Base-by-base conservation (phyloP, 2,888 invertebrate species). In the Agrenia bidenticulata region DNA sequence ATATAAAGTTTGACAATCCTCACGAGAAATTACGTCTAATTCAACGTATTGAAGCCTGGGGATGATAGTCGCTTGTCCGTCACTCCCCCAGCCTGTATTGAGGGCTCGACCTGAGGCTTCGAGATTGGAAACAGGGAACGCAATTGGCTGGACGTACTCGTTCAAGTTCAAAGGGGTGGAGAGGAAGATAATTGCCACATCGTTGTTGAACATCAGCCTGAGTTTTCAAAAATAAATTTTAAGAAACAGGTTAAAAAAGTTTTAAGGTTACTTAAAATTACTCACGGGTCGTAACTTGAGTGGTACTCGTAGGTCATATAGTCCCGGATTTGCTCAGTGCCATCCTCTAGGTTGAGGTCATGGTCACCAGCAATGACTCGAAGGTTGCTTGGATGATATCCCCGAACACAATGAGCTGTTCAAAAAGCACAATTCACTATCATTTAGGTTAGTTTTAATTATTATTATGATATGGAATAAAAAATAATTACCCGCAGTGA, bases 321-420 rank as follows among this genome's bases (percentile, higher is more conserved):
- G 26, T 56, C 45, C 1, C 67, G 37, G n/a, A 53, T 24, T 50
- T 69, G 72, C 49, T 74, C 73, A 4, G 67, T 51, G 76, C 79
- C 78, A 67, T 78, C 78, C 7, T 71, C 66, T 17, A 59, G 63
- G 63, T 75, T 77, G 13, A 79, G 71, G 56, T 78, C 73, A 63
- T 77, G 76, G 49, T 78, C 79, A 2, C 79, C 79, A 54, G 78
- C 79, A 2, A 79, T 77, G 11, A 79, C 71, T 26, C 73, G 73
- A 13, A 79, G 65, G 17, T 64, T 26, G 2, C 65, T 60, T 11
- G 72, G 58, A 2, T 67, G 63, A 11, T 74, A 50, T 4, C 75
- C 76, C 45, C 66, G 56, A 15, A 78, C 75, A 55, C 79, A 79
- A 64, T 79, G 78, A 5, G 76, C 78, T 2, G 78, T 39, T 39